Conservation (phyloP, 2,797 vertebrate genomes). For the Amblyopsis hoosieri region DNA sequence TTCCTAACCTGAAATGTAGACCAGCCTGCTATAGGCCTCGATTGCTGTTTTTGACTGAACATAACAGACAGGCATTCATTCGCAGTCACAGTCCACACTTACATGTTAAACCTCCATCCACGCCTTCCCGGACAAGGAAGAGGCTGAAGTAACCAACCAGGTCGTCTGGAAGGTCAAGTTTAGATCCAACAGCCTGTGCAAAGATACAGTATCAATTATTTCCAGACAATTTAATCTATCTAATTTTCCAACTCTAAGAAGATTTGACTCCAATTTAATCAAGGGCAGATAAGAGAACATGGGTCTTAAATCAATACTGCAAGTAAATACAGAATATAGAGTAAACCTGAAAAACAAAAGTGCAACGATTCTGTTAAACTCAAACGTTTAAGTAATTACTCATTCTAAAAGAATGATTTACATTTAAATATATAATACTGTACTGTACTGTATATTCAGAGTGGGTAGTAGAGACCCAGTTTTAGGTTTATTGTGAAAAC, state of each 20-base stretch:
- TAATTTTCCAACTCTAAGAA: background rate
- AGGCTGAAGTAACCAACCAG: conserved; percentile 96
- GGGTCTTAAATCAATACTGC: background rate
- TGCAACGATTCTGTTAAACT: too few relatives aligned
- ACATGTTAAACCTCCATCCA: conserved; percentile 92
- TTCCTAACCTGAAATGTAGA: conserved; percentile 9
- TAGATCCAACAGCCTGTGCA: conserved; percentile 89
- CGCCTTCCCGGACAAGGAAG: conserved; percentile 88
- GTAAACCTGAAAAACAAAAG: background rate
- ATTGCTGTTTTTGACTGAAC: conserved; percentile 25
- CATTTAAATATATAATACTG: too few relatives aligned
- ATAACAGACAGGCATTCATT: conserved; percentile 7
- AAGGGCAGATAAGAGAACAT: background rate
- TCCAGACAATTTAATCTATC: background rate
- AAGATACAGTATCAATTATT: conserved; percentile 8
- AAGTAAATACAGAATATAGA: background rate
- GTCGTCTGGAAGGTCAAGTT: conserved; percentile 93
- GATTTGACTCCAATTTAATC: background rate
- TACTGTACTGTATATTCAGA: too few relatives aligned
- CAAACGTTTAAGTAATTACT: too few relatives aligned
- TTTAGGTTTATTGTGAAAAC: too few relatives aligned
- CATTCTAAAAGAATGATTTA: too few relatives aligned
- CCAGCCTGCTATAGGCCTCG: background rate
- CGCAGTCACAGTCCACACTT: conserved; percentile 67
- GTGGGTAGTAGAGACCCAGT: too few relatives aligned